These are phyloP conservation scores for Marcusenius ussheri DNA, from an alignment of 2,113 vertebrate species.

Conservation along the genomic window DNA sequence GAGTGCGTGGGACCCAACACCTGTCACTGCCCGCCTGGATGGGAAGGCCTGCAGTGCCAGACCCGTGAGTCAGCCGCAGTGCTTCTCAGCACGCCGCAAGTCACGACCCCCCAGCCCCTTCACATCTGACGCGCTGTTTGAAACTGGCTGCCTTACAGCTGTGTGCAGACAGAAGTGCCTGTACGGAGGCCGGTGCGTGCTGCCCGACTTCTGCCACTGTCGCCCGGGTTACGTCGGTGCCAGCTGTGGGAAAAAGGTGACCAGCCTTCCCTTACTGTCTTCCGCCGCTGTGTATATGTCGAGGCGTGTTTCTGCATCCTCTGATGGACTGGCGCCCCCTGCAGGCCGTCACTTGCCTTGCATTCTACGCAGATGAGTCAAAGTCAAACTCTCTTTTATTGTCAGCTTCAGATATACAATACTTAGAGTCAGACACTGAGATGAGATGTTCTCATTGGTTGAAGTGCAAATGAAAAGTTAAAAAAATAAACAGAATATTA, in stretches of 20 bases:
- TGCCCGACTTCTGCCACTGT: slow-evolving; percentile 74
- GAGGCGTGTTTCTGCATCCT: not conserved
- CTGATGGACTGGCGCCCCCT: not conserved
- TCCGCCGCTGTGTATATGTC: not conserved
- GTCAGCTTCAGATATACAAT: not conserved
- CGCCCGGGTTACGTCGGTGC: slow-evolving; percentile 66
- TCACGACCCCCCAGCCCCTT: not conserved
- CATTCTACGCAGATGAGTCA: not conserved
- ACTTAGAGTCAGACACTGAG: not conserved
- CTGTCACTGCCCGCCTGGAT: slow-evolving; percentile 68
- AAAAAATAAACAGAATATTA: not conserved
- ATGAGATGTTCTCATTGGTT: not conserved
- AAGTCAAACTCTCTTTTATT: not conserved
- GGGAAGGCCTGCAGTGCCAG: slow-evolving; percentile 80
- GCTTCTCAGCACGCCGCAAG: not conserved
- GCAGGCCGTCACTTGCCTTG: not conserved
- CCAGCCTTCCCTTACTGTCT: not conserved
- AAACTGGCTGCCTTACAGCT: slow-evolving; percentile 52
- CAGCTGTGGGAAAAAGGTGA: slow-evolving; percentile 66
- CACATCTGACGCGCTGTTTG: not conserved
- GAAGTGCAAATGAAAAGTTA: not conserved
- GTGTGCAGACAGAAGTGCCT: slow-evolving; percentile 73
- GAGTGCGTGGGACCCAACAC: slow-evolving; percentile 73
- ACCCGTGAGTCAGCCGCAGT: slow-evolving; percentile 60
- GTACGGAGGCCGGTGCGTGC: slow-evolving; percentile 71